phyloP scores from a whole-genome alignment of 2,113 vertebrate genomes.

The Aramus guarauna region DNA sequence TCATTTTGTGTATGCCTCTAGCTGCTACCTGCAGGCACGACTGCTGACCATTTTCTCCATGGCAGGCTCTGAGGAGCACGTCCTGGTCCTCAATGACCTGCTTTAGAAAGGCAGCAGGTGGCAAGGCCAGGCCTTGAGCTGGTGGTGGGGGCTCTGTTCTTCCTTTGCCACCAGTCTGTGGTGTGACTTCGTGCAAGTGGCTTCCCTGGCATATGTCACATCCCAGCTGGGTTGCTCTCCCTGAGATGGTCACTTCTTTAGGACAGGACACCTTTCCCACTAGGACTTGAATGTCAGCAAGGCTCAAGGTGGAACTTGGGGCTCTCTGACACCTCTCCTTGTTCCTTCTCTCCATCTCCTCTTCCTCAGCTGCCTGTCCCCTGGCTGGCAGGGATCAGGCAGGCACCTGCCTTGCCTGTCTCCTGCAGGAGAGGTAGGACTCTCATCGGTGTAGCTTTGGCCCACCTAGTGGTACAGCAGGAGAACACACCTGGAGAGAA shows the following conservation, averaged over 20 bases:
- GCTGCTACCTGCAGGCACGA: background rate
- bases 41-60: no score
- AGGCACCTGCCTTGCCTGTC: background rate
- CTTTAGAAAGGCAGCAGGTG: background rate
- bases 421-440: background rate
- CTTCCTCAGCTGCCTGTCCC: background rate
- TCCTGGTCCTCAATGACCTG: background rate
- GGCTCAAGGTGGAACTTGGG: fast-evolving
- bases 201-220: background rate
- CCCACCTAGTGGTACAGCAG: constrained; percentile 42
- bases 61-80: background rate
- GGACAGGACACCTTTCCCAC: background rate
- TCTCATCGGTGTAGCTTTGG: constrained; percentile 25
- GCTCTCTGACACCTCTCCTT: background rate
- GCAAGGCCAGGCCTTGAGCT: background rate
- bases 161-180: background rate
- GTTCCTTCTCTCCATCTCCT: background rate
- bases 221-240: background rate
- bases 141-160: background rate
- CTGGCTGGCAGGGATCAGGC: background rate
- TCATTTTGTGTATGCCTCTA: fast-evolving
- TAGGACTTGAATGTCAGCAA: fast-evolving
- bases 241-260: background rate
- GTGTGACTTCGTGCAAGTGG: background rate
- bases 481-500: background rate